Evolutionary conservation across 2,113 vertebrate genomes (phyloP), one percentile per base, ranked within the genome.

Genomic region (Aptenodytes forsteri): DNA sequence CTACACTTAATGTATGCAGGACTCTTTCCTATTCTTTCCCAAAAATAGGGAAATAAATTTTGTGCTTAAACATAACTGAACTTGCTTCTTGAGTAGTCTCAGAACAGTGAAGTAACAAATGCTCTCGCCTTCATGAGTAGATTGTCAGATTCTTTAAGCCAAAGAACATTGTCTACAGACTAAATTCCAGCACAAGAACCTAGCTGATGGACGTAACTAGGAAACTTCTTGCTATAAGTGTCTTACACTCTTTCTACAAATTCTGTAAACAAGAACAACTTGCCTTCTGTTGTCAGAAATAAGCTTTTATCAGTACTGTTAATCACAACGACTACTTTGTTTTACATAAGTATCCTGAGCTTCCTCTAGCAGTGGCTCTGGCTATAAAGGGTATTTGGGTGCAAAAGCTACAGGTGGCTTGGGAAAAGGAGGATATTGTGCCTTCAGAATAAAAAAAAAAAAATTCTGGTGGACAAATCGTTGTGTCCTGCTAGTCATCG

Each of bases 21-120:
- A 10, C 16, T 38, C 34, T 10, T 18, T 25, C 30, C 25, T 49
- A 0, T 64, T 47, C 44, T 66, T 73, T 6, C 4, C 4, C 0
- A 2, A 16, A 64, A 72, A 30, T 0, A 65, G 16, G 42, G 38
- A 49, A 54, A 25, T 42, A 75, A 54, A 36, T 71, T 32, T 64
- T 23, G 47, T 17, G 11, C 64, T 82, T 59, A 23, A 44, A 34
- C 7, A 4, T 47, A 44, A 42, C 21, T 25, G 52, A 13, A n/a
- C 13, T 76, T 84, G 22, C 10, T 56, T 34, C 19, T 46, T 30
- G 36, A 30, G 10, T 32, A 27, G 11, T 38, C 58, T 75, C 59
- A 73, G 44, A 87, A 38, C 40, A 87, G 62, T 27, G 29, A 70
- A 30, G 13, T 32, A 38, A 42, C 25, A 62, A 29, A 25, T 36